Evolutionary conservation across 2,797 vertebrate genomes (phyloP).

Genomic region (Limnodromus scolopaceus): DNA sequence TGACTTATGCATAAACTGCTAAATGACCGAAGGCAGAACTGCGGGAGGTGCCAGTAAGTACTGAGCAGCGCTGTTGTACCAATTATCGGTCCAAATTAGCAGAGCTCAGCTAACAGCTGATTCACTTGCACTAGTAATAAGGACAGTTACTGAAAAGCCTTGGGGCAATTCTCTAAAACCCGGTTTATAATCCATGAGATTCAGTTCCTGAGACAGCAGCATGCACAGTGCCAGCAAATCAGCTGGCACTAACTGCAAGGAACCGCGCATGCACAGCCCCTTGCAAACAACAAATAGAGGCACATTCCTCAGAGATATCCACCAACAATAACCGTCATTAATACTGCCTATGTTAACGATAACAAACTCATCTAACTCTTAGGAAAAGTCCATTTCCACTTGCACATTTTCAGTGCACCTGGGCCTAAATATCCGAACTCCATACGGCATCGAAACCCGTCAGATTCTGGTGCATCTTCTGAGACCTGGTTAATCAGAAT

Average conservation of each 20-base stretch:
- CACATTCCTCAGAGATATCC: neutral
- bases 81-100: neutral
- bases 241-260: neutral
- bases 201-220: neutral
- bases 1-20: neutral
- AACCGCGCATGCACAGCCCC: fast-evolving
- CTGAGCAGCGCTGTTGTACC: neutral
- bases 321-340: neutral
- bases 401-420: neutral
- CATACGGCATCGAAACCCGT: neutral
- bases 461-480: neutral
- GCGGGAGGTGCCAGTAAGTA: neutral
- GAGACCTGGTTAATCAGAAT: neutral
- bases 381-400: neutral
- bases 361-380: neutral
- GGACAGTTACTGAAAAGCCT: neutral
- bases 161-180: neutral
- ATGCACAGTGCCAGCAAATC: neutral
- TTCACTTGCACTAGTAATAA: neutral
- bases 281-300: neutral
- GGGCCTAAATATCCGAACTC: neutral
- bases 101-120: neutral
- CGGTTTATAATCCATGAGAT: neutral
- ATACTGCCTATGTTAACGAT: neutral
- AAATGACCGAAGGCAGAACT: neutral